Conservation (phyloP, 1,140 invertebrate species). For the Rhopalosiphum maidis region DNA sequence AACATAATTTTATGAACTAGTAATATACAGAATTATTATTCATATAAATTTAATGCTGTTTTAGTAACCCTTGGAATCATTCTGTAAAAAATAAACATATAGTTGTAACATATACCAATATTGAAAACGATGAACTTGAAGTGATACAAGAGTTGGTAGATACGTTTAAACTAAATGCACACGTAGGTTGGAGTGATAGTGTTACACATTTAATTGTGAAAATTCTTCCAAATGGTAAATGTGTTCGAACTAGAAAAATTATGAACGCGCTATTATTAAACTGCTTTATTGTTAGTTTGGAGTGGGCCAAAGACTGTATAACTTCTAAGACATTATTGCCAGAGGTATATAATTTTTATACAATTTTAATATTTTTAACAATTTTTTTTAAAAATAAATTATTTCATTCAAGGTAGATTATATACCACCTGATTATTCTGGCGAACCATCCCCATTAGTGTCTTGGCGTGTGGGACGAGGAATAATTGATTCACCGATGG, state of each 20-base stretch:
- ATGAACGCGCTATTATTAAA: slow-evolving; percentile 19
- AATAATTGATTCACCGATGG: slow-evolving; percentile 30
- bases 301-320: slow-evolving; percentile 20
- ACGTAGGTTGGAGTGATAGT: neutral
- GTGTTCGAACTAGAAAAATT: slow-evolving; percentile 34
- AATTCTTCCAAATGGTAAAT: neutral
- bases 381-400: neutral
- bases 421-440: neutral
- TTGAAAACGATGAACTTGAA: neutral
- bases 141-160: neutral
- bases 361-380: neutral
- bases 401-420: slow-evolving; percentile 15
- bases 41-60: neutral
- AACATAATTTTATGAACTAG: neutral
- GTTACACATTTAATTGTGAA: slow-evolving; percentile 36
- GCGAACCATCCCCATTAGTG: slow-evolving; percentile 25
- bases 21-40: neutral
- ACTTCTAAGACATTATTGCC: neutral
- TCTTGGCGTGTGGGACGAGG: slow-evolving; percentile 24
- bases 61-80: neutral
- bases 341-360: slow-evolving; percentile 14
- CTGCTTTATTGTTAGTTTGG: neutral
- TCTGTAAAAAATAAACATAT: neutral
- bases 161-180: neutral
- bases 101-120: neutral